Evolutionary conservation across 2,888 invertebrate genomes (phyloP), one percentile per base, ranked within the genome.

Genomic region (Eristalis intricaria): DNA sequence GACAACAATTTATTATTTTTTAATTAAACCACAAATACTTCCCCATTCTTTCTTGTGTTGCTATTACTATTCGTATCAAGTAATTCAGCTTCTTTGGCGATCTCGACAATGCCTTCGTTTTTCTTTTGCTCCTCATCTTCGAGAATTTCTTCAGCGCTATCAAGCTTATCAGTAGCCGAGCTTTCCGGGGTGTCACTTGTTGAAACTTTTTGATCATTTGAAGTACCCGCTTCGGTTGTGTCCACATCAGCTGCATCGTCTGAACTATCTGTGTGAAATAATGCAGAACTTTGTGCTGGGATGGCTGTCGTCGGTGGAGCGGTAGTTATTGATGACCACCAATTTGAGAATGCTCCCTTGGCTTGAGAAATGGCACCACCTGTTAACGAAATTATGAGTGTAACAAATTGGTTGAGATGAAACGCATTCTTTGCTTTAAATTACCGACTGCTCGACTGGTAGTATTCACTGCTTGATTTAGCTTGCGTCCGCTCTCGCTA

Each of bases 391-490:
- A 26, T 93, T 93, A 38, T 43, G 29, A n/a, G 19, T 23, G 69
- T 38, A 0, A 11, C n/a, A 23, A 65, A 43, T 69, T 15, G 66
- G 64, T 8, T 56, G 35, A 26, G n/a, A 2, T 32, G 7, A 7
- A 1, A 19, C n/a, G 15, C 5, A 19, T 58, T 22, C 0, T 19
- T 15, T 35, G 2, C 23, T 60, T 13, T 88, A 89, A 38, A 11
- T 89, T 70, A 90, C 95, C 97, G 68, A 99, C 98, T 38, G 97
- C 98, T 90, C 97, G 95, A 35, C 98, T 98, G 1, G 99, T 98
- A 86, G 96, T 97, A 73, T 96, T 96, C 92, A 99, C 97, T 0
- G 98, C 98, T 91, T 98, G 98, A 90, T 98, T 98, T 85, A 99
- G 94, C 93, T 98, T 98, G 75, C 98, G 95, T 0, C 98, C 98